Conservation (phyloP, 2,113 vertebrate genomes). For the Alectura lathami region DNA sequence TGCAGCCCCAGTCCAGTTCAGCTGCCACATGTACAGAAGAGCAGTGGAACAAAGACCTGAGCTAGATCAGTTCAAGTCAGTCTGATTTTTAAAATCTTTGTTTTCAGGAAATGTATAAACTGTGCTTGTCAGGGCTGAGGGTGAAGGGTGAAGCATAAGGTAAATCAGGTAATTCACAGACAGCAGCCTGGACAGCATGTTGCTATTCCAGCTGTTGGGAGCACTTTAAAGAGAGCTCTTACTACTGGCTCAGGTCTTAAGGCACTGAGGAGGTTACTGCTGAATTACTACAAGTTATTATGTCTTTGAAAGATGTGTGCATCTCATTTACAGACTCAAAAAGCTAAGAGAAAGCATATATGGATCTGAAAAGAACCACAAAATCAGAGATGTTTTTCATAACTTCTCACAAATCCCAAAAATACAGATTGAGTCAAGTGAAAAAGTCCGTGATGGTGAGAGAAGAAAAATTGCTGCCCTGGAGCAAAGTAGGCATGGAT, state of each 20-base stretch:
- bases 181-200: background rate
- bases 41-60: background rate
- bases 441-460: background rate
- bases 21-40: background rate
- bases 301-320: background rate
- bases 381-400: background rate
- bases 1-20: background rate
- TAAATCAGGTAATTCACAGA: background rate
- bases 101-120: background rate
- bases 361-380: background rate
- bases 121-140: background rate
- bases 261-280: background rate
- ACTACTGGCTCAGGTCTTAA: background rate
- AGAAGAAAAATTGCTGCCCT: slow-evolving; percentile 26
- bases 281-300: background rate
- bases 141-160: background rate
- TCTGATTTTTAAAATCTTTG: background rate
- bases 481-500: background rate
- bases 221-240: slow-evolving; percentile 12
- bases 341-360: background rate
- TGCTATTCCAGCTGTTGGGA: slow-evolving; percentile 27
- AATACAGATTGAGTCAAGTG: background rate
- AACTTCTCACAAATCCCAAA: background rate
- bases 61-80: background rate
- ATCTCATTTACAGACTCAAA: background rate